Evolutionary conservation across 1,140 invertebrate species (phyloP).

Genomic region (Drosophila albomicans): DNA sequence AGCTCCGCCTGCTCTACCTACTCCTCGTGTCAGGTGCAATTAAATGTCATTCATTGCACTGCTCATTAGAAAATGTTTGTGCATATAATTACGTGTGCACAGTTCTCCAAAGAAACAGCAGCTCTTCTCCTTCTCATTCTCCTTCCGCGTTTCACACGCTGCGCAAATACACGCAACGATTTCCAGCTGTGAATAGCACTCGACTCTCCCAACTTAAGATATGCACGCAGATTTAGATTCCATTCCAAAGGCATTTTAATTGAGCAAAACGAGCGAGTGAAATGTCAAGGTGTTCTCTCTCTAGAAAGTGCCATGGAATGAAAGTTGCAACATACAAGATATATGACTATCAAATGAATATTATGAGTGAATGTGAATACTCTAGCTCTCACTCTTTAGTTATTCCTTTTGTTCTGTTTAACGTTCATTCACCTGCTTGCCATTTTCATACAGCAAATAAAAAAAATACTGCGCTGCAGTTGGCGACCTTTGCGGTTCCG

Average conservation of each 20-base stretch:
- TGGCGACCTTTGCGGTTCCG: constrained; percentile 42
- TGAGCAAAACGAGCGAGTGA: constrained; percentile 55
- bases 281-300: constrained; percentile 33
- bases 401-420: constrained; percentile 3
- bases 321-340: not conserved
- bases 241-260: constrained; percentile 75
- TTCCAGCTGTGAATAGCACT: constrained; percentile 5
- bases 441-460: constrained; percentile 13
- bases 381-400: not conserved
- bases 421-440: constrained; percentile 50
- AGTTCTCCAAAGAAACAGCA: constrained; percentile 28
- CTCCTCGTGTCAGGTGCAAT: constrained; percentile 39
- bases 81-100: constrained; percentile 72
- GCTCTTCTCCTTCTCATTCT: not conserved
- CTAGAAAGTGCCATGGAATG: constrained; percentile 9
- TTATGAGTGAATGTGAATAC: not conserved
- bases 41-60: constrained; percentile 74
- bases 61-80: constrained; percentile 80
- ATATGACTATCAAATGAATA: not conserved
- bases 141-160: not conserved
- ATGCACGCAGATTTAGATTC: constrained; percentile 61
- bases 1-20: not conserved
- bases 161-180: constrained; percentile 18
- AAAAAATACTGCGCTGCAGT: constrained; percentile 9
- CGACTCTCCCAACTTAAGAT: constrained; percentile 42